phyloP scores from a whole-genome alignment of 2,888 invertebrate species.

The Deroplatys truncata region DNA sequence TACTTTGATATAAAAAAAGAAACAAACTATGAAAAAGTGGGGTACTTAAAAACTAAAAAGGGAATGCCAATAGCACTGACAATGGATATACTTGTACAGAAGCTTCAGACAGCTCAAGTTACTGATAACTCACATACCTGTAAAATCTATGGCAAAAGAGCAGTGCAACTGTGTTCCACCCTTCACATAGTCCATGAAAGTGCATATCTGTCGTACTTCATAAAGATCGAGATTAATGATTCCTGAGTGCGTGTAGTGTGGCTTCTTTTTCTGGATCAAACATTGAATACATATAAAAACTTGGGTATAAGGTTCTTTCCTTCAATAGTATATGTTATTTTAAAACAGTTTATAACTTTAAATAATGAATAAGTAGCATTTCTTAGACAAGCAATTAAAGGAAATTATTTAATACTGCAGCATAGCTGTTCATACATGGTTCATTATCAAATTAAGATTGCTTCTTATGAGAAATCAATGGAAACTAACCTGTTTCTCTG shows the following conservation, averaged over 20 bases:
- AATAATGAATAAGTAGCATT: too few species aligned
- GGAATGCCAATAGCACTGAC: too few species aligned
- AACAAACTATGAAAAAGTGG: too few species aligned
- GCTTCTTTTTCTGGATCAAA: slow-evolving; percentile 30
- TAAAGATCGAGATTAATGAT: slow-evolving; percentile 34
- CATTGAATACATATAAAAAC: background rate
- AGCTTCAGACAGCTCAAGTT: background rate
- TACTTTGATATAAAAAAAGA: too few species aligned
- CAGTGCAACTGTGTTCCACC: slow-evolving; percentile 50
- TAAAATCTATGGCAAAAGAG: slow-evolving; percentile 48
- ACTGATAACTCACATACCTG: slow-evolving; percentile 37
- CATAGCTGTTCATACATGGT: background rate
- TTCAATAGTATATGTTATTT: background rate
- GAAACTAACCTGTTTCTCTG: slow-evolving; percentile 37
- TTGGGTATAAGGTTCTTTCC: background rate
- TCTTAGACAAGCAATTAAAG: too few species aligned
- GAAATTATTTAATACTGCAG: background rate
- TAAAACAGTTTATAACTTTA: background rate
- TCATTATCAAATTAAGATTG: background rate
- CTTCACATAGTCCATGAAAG: slow-evolving; percentile 55
- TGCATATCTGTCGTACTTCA: slow-evolving; percentile 36
- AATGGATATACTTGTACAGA: too few species aligned
- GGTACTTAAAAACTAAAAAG: too few species aligned
- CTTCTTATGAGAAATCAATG: background rate
- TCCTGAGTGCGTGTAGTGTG: slow-evolving; percentile 36